Conservation (phyloP, 37 sponge, comb jelly and placozoan species). For the Tethya wilhelma region DNA sequence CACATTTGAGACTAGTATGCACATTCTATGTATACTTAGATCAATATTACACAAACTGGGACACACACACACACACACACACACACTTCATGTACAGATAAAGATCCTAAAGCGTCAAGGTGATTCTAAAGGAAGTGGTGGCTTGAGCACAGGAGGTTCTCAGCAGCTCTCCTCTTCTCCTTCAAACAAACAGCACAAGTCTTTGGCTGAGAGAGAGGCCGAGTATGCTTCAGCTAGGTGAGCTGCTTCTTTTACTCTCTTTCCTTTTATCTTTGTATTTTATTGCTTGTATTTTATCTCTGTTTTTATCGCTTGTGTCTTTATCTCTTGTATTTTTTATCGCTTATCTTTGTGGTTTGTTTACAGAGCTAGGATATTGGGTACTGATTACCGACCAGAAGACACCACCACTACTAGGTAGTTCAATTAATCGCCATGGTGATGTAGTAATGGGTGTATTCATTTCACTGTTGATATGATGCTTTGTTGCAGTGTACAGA, state of each 20-base stretch:
- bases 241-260: no score
- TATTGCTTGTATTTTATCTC: no score
- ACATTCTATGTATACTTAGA: no score
- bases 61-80: no score
- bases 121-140: constrained; percentile 24
- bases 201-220: constrained; percentile 76
- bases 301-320: no score
- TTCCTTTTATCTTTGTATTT: no score
- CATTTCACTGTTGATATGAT: not conserved
- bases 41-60: no score
- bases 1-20: no score
- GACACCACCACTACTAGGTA: not conserved
- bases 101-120: constrained; percentile 66
- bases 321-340: no score
- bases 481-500: not conserved
- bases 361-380: constrained; percentile 24
- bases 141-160: no score
- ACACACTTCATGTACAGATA: constrained; percentile 52
- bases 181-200: constrained; percentile 25
- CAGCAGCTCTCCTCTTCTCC: not conserved
- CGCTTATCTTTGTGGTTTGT: no score
- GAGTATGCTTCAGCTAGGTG: constrained; percentile 81
- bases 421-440: no score
- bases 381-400: not conserved
- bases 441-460: not conserved